Percentiles rank a stretch among this genome's conserved stretches.
Conservation (phyloP, 2,888 invertebrate genomes). For the Liposcelis brunnea region DNA sequence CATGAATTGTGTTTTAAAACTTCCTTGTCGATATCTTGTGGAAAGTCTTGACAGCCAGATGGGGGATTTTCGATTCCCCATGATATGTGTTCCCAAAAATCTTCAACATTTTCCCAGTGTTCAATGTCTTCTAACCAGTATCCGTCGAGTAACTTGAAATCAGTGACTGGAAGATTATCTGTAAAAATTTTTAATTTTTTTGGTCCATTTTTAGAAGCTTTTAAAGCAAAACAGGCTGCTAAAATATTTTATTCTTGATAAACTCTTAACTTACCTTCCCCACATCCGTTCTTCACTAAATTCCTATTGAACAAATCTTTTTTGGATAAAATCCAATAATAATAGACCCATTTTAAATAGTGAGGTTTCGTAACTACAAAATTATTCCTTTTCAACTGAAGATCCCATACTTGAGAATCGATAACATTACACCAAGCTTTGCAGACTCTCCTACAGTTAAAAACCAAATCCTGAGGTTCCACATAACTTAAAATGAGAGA, state of each 20-base stretch:
- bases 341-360: neutral
- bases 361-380: neutral
- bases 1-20: constrained; percentile 15
- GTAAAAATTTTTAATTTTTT: too few relatives aligned
- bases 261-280: constrained; percentile 1
- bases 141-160: neutral
- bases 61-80: constrained; percentile 17
- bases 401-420: neutral
- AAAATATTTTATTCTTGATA: neutral
- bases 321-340: neutral
- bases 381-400: neutral
- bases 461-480: neutral
- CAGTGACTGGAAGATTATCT: too few relatives aligned
- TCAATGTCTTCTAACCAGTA: neutral
- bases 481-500: neutral
- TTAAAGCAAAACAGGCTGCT: neutral
- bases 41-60: constrained; percentile 14
- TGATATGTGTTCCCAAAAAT: too few relatives aligned
- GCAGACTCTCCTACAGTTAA: neutral
- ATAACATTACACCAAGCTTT: constrained; percentile 7
- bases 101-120: constrained; percentile 13
- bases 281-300: neutral
- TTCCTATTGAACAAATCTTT: neutral
- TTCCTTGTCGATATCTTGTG: neutral
- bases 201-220: too few relatives aligned